A percentile compares a stretch with the other conserved stretches of the same genome.
Evolutionary conservation across 2,113 vertebrate genomes (phyloP).

Genomic region (Plestiodon gilberti): DNA sequence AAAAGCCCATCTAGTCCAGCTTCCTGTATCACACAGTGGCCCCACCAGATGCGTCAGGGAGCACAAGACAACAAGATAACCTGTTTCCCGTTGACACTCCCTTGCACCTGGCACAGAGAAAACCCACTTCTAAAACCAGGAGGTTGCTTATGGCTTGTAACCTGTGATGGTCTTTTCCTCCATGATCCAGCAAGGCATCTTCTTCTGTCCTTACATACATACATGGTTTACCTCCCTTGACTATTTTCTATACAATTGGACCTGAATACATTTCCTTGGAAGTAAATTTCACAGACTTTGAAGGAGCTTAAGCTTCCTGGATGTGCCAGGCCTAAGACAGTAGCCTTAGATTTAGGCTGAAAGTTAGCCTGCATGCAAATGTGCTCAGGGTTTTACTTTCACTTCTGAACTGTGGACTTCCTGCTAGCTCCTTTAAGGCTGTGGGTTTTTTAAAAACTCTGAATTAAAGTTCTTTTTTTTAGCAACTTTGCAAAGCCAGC

Average conservation of each 20-base stretch:
- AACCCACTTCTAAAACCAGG: too few relatives aligned
- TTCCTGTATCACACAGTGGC: too few relatives aligned
- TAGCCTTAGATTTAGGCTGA: neutral
- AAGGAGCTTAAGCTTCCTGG: neutral
- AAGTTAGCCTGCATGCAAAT: neutral
- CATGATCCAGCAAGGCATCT: neutral
- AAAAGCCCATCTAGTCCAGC: too few relatives aligned
- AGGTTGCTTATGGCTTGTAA: too few relatives aligned
- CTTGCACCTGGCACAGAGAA: too few relatives aligned
- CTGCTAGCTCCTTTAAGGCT: neutral
- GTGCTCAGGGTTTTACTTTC: neutral
- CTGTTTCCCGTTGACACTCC: too few relatives aligned
- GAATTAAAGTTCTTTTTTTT: neutral
- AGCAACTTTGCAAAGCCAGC: neutral
- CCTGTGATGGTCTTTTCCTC: neutral
- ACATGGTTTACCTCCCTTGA: neutral
- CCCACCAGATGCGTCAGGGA: too few relatives aligned
- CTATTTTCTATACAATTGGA: neutral
- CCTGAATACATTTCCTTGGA: neutral
- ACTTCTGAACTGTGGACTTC: neutral
- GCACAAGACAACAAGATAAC: too few relatives aligned
- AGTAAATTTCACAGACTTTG: neutral
- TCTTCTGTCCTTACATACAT: neutral
- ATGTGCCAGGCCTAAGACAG: too few relatives aligned
- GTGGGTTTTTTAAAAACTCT: neutral